A percentile compares a stretch with the other conserved stretches of the same genome.
These are phyloP conservation scores for Cepphus grylle DNA, from an alignment of 2,113 vertebrate species.

Conservation along the genomic window DNA sequence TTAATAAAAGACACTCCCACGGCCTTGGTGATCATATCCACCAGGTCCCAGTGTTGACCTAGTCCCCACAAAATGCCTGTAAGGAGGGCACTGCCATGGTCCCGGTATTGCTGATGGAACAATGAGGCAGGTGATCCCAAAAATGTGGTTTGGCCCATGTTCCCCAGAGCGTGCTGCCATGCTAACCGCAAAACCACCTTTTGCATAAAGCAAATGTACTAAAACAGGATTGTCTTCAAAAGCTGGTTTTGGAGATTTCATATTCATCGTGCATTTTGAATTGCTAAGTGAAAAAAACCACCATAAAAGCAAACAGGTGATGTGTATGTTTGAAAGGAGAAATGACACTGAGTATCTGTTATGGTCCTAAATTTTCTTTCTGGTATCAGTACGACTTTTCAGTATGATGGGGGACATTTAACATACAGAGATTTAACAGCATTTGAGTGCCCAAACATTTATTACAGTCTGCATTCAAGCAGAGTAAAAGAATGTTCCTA, in stretches of 20 bases:
- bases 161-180: neutral
- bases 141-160: neutral
- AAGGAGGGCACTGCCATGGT: neutral
- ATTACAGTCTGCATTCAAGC: neutral
- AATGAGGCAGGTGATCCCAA: neutral
- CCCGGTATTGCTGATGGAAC: neutral
- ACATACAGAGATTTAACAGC: neutral
- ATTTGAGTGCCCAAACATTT: neutral
- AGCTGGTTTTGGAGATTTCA: neutral
- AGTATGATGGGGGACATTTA: neutral
- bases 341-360: neutral
- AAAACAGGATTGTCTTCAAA: neutral
- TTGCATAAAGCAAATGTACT: neutral
- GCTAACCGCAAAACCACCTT: neutral
- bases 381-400: neutral
- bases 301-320: neutral
- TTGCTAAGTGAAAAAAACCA: neutral
- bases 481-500: neutral
- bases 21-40: neutral
- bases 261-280: neutral
- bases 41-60: neutral
- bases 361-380: neutral
- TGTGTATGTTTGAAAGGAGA: neutral
- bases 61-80: neutral
- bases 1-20: neutral